Percentiles rank a stretch among this genome's conserved stretches.
Evolutionary conservation across 2,797 vertebrate species (phyloP).

Genomic region (Artibeus jamaicensis): DNA sequence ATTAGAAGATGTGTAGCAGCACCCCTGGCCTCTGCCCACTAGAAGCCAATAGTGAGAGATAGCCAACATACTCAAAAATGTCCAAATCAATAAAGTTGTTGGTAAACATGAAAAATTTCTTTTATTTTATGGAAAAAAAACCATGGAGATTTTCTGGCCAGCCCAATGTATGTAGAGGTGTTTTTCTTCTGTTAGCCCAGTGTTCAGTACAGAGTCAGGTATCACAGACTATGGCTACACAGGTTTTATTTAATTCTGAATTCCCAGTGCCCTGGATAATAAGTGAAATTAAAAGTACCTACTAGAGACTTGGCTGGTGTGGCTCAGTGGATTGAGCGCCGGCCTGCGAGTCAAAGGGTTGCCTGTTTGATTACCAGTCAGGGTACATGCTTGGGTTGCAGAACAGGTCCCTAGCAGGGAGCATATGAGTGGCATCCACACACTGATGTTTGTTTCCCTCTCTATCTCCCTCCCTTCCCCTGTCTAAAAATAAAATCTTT

Average conservation of each 20-base stretch:
- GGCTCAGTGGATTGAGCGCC: no score
- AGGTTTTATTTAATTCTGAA: background rate
- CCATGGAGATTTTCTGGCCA: background rate
- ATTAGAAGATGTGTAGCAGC: background rate
- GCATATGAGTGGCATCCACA: no score
- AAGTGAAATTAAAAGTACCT: background rate
- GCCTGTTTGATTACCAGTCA: no score
- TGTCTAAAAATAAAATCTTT: no score
- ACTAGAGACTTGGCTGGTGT: no score
- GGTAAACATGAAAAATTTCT: background rate
- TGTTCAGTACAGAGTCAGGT: background rate
- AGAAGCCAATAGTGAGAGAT: background rate
- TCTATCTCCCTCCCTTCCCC: no score
- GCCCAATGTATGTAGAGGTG: background rate
- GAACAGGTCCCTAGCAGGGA: no score
- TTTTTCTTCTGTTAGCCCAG: background rate
- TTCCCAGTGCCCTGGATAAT: background rate
- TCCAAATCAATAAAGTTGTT: background rate
- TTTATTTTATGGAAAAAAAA: background rate
- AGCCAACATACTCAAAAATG: background rate
- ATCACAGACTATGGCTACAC: background rate
- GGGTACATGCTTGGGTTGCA: no score
- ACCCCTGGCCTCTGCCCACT: background rate
- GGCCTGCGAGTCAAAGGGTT: no score
- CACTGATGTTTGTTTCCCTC: no score